These are phyloP conservation scores for Andrena praecox DNA, from an alignment of 2,888 invertebrate species.

Conservation along the genomic window DNA sequence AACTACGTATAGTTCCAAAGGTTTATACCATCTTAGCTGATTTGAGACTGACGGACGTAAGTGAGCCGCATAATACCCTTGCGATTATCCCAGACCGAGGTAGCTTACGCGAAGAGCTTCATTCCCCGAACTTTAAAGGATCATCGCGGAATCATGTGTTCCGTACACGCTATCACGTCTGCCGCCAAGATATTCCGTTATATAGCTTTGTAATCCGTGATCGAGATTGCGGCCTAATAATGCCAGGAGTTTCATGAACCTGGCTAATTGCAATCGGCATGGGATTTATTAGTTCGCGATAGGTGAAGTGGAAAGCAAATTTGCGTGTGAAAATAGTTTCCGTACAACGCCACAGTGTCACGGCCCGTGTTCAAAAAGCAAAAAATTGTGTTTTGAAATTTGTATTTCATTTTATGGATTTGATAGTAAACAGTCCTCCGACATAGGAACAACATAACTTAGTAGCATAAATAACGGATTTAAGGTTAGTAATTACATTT, in stretches of 20 bases:
- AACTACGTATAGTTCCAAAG: not conserved
- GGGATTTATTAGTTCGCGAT: not conserved
- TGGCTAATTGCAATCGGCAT: not conserved
- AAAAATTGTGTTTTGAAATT: too few relatives aligned
- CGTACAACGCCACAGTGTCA: too few relatives aligned
- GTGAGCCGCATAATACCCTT: not conserved
- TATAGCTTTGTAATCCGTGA: not conserved
- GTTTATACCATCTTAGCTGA: not conserved
- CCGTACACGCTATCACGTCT: too few relatives aligned
- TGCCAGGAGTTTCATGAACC: constrained; percentile 4
- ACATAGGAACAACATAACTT: too few relatives aligned
- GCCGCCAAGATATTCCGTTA: not conserved
- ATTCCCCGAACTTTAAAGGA: constrained; percentile 4
- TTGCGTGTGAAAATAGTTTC: not conserved
- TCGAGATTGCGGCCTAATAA: not conserved
- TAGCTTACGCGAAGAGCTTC: constrained; percentile 3
- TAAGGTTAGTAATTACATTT: too few relatives aligned
- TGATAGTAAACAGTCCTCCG: too few relatives aligned
- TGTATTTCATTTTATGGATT: too few relatives aligned
- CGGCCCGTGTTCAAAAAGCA: too few relatives aligned
- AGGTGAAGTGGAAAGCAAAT: not conserved
- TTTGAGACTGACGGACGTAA: not conserved
- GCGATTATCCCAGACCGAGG: constrained; percentile 14
- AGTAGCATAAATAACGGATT: too few relatives aligned
- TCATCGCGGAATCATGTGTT: not conserved